Percentiles rank a stretch among this genome's conserved stretches.
Conservation (phyloP, 2,113 vertebrate genomes). For the Corythornis cristatus region DNA sequence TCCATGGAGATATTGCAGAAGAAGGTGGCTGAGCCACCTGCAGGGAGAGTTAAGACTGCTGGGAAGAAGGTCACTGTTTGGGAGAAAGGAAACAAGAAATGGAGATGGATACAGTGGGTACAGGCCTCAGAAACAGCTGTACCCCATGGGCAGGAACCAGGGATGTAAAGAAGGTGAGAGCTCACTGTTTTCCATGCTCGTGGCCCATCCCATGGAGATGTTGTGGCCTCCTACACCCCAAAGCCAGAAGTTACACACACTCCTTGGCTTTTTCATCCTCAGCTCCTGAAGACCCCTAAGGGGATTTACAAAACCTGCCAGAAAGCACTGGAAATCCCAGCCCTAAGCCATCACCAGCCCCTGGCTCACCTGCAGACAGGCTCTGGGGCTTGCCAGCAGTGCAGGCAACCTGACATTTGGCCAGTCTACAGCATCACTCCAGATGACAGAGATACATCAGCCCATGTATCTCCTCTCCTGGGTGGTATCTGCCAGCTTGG, state of each 20-base stretch:
- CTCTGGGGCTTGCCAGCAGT: neutral
- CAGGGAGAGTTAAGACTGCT: neutral
- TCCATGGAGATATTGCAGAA: conserved; percentile 56
- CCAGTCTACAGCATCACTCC: neutral
- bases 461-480: neutral
- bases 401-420: neutral
- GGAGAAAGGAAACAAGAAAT: neutral
- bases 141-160: neutral
- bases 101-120: neutral
- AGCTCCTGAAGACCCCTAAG: neutral
- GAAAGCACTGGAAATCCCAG: fast-evolving
- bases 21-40: conserved; percentile 41
- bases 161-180: neutral
- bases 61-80: conserved; percentile 44
- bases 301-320: neutral
- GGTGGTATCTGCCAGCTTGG: neutral
- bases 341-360: no score
- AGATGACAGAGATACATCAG: neutral
- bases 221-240: neutral
- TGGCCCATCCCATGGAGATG: neutral
- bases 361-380: neutral
- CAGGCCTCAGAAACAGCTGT: neutral
- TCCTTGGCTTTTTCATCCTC: neutral
- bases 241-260: neutral
- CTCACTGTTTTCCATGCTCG: fast-evolving